Evolutionary conservation across 2,113 vertebrate genomes (phyloP).

Genomic region (Neogale vison): DNA sequence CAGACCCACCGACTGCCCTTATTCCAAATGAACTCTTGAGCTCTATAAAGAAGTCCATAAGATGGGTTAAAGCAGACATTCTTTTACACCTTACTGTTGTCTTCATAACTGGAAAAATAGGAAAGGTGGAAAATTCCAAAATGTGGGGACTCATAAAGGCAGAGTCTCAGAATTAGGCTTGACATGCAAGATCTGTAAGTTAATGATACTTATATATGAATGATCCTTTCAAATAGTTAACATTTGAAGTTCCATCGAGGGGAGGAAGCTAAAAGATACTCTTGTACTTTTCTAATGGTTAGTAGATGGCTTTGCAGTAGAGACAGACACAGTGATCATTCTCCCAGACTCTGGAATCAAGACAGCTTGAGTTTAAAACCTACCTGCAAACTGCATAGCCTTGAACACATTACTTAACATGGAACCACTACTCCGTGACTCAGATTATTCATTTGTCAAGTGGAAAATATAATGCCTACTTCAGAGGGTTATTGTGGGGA

Average conservation of each 20-base stretch:
- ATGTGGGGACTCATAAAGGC: background rate
- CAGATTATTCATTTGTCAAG: background rate
- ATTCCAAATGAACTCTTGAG: background rate
- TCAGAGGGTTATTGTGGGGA: background rate
- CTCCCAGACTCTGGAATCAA: background rate
- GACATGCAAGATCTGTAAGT: background rate
- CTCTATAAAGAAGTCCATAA: background rate
- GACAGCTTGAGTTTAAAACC: constrained; percentile 2
- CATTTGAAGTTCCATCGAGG: background rate
- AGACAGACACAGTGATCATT: background rate
- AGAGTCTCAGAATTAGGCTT: background rate
- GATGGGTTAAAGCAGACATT: background rate
- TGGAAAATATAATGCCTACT: background rate
- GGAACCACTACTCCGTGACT: background rate
- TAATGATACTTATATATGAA: background rate
- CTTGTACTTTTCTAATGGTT: background rate
- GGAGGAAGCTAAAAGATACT: background rate
- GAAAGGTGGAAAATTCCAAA: background rate
- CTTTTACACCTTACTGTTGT: background rate
- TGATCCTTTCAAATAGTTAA: background rate
- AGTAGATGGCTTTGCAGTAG: background rate
- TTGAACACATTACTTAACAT: background rate
- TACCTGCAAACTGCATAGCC: background rate
- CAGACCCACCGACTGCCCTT: background rate
- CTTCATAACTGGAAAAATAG: background rate